Evolutionary conservation across 2,113 vertebrate species (phyloP).

Genomic region (Mirounga angustirostris): DNA sequence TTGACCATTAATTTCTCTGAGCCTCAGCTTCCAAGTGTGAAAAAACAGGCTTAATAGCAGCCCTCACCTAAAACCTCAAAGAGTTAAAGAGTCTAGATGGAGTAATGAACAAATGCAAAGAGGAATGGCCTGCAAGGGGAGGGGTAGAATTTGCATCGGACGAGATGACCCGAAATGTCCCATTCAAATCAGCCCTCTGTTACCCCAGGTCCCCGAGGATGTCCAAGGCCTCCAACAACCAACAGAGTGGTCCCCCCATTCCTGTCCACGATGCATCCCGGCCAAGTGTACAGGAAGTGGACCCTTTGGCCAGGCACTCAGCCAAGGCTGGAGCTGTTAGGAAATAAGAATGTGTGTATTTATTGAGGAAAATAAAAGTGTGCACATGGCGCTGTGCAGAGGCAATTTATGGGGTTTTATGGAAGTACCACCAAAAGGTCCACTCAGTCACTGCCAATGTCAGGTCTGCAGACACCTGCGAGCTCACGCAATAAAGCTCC

Average conservation of each 20-base stretch:
- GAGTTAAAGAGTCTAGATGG: background rate
- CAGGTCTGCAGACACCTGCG: slow-evolving; percentile 55
- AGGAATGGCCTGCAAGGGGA: background rate
- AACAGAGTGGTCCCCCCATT: background rate
- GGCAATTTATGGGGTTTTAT: slow-evolving; percentile 78
- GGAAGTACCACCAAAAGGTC: slow-evolving; percentile 72
- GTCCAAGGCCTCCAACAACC: background rate
- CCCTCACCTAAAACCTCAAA: background rate
- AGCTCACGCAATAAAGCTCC: slow-evolving; percentile 34
- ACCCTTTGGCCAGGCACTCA: slow-evolving; percentile 44
- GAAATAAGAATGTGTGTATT: slow-evolving; percentile 76
- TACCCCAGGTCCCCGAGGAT: background rate
- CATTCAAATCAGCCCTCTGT: background rate
- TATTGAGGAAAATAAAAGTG: slow-evolving; percentile 81
- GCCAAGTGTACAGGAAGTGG: slow-evolving; percentile 1
- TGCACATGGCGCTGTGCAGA: background rate
- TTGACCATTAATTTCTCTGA: background rate
- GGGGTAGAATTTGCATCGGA: background rate
- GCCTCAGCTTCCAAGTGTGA: background rate
- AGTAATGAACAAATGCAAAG: background rate
- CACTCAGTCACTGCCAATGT: slow-evolving; percentile 65
- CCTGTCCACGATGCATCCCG: background rate
- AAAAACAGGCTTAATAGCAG: background rate
- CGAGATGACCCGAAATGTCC: background rate
- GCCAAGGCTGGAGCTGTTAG: slow-evolving; percentile 67